Evolutionary conservation across 1,140 invertebrate genomes (phyloP).

Genomic region (Pemphigus obesinymphae): DNA sequence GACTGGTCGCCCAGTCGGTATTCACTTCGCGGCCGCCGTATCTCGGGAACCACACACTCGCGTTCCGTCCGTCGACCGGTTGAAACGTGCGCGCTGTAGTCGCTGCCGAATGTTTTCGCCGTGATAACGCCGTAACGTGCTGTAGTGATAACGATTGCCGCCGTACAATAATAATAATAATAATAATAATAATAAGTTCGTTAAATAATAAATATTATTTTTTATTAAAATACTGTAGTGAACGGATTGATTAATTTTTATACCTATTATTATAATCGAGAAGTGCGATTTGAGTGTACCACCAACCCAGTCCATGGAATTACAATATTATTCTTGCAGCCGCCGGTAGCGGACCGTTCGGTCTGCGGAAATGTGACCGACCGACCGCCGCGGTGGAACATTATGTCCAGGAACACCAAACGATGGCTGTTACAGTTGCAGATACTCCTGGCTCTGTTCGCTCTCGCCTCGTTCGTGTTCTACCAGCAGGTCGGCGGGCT

Average conservation of each 20-base stretch:
- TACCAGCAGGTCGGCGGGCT: conserved; percentile 29
- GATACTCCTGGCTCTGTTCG: conserved; percentile 24
- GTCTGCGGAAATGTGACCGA: not conserved
- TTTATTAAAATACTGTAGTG: not conserved
- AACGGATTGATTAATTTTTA: not conserved
- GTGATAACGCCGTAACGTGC: not conserved
- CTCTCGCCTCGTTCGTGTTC: conserved; percentile 14
- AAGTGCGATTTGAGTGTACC: no score
- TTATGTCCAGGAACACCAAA: conserved; percentile 22
- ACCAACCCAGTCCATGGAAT: no score
- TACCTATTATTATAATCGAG: no score
- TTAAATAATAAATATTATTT: not conserved
- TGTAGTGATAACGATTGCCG: not conserved
- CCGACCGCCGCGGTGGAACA: not conserved
- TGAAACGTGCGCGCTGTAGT: not conserved
- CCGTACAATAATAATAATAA: not conserved
- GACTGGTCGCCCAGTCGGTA: not conserved
- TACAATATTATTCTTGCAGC: not conserved
- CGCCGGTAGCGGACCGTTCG: not conserved
- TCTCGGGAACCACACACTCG: not conserved
- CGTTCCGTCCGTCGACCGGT: not conserved
- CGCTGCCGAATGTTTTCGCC: not conserved
- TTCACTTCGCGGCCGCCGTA: not conserved
- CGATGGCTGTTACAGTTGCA: conserved; percentile 30
- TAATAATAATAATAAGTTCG: no score